Base-by-base conservation (phyloP, 64 coral and sea anemone genomes). In the Montipora foliosa region DNA sequence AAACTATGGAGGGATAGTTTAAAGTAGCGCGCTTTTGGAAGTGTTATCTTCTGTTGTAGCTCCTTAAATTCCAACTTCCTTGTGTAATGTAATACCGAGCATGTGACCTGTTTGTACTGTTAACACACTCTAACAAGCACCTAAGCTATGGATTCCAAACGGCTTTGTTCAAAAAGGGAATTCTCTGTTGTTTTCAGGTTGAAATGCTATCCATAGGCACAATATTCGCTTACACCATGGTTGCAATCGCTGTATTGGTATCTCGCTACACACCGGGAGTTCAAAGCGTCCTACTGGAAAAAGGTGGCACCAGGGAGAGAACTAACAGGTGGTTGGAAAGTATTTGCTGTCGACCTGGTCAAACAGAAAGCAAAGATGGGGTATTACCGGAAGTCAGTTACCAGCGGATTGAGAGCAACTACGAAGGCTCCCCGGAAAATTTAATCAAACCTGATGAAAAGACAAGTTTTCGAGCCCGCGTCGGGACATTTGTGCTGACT, bases 141-240 rank as follows among this genome's bases (percentile, higher is more conserved):
- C 4, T 12, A 11, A 64, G 61, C 61, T 64, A 14, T 12, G 14
- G 52, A 7, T 55, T 55, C 52, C 52, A 55, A 55, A 55, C 6
- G 5, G 52, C 10, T 55, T 55, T 55, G 52, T 55, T 55, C 5
- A 55, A 5, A 10, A 64, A 64, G 13, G 3, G 13, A 64, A 12
- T 64, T 4, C 4, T 1, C 3, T 15, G 13, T 64, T 9, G 10
- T 72, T 86, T 50, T 51, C 21, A 86, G 82, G 82, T 86, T 48
- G 92, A 93, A 47, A 88, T 93, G 92, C 76, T 93, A 22, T 93
- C 92, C 47, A 88, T 93, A 80, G 92, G 92, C 25, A 93, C 92
- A 3, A 61, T 93, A 20, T 20, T 88, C 6, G 83, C 92, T 49
- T 93, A 93, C 60, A 88, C 92, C 15, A 88, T 93, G 74, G 92